Base-by-base conservation (phyloP, 35 echinoderm and acorn worm species). In the Ophioderma brevispina region DNA sequence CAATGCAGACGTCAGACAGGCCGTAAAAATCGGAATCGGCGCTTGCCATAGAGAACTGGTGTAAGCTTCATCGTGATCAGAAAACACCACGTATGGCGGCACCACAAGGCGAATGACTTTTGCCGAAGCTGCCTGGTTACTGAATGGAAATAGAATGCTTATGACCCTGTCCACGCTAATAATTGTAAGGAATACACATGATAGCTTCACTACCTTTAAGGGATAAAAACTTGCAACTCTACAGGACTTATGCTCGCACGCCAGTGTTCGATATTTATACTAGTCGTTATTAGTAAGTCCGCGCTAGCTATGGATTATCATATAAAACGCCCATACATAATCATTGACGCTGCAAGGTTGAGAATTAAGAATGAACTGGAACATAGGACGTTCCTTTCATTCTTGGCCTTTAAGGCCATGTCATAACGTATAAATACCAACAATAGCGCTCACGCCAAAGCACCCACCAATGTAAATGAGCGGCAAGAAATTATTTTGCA, bases 1-100 rank as follows among this genome's bases (percentile, higher is more conserved):
- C 95, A 19, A 97, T 64, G 35, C 95, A 97, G 25, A 97, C 95
- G 75, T 94, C 95, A 32, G 92, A 94, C 13, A 88, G 52, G 36
- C 95, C 95, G 32, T 97, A 97, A 38, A 94, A 91, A 0, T 85
- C 80, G 34, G 90, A 87, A 4, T 92, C 36, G 10, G 82, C 38
- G 13, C 38, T 38, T 0, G 39, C 23, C 28, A 94, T n/a, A 77
- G 15, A 94, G 25, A 25, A 77, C 75, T 0, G 96, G 92, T 46
- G 43, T 59, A 19, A 92, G 1, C 30, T 64, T 36, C 0, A 94
- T 15, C 3, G 86, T 38, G 17, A 82, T 50, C 1, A 79, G 49
- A n/a, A 94, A 0, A 11, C 81, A 38, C 96, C 96, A 98, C 6
- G 88, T 40, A 18, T 56, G 55, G 0, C 4, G 37, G 37, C 85